These are phyloP conservation scores for Xyrichtys novacula DNA, from an alignment of 2,797 vertebrate genomes.

Conservation along the genomic window DNA sequence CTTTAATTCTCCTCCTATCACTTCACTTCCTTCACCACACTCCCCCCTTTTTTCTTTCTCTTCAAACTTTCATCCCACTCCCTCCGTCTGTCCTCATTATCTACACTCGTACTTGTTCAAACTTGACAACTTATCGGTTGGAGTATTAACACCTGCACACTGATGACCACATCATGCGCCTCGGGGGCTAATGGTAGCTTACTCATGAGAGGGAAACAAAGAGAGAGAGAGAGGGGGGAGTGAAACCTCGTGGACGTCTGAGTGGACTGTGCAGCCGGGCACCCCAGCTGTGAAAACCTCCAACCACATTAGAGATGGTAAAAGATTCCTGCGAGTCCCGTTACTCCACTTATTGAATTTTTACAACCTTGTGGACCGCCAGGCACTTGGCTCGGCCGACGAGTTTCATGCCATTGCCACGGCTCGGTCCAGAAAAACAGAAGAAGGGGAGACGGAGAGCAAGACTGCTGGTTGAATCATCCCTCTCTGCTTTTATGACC, in stretches of 20 bases:
- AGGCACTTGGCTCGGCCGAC: conserved; percentile 61
- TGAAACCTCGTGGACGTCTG: conserved; percentile 25
- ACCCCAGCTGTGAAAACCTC: conserved; percentile 74
- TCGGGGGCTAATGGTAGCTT: conserved; percentile 20
- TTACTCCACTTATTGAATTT: conserved; percentile 76
- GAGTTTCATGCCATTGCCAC: conserved; percentile 51
- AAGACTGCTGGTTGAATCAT: conserved; percentile 52
- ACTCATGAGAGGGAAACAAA: conserved; percentile 23
- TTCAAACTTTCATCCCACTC: conserved; percentile 24
- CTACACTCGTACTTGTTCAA: conserved; percentile 53
- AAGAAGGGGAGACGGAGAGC: conserved; percentile 33
- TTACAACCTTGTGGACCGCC: conserved; percentile 73
- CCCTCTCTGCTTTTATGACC: conserved; percentile 47
- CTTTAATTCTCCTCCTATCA: conserved; percentile 4
- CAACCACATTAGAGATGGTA: conserved; percentile 70
- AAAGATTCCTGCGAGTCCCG: conserved; percentile 68
- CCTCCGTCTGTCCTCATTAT: conserved; percentile 20
- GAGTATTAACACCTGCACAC: conserved; percentile 34
- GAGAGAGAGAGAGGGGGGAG: background rate
- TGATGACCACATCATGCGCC: conserved; percentile 9
- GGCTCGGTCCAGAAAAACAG: conserved; percentile 61
- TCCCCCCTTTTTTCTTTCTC: conserved; percentile 31
- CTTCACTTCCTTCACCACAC: background rate
- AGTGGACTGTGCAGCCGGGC: conserved; percentile 37
- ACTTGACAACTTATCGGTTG: conserved; percentile 59